Evolutionary conservation across 2,113 vertebrate genomes (phyloP).

Genomic region (Uria lomvia): DNA sequence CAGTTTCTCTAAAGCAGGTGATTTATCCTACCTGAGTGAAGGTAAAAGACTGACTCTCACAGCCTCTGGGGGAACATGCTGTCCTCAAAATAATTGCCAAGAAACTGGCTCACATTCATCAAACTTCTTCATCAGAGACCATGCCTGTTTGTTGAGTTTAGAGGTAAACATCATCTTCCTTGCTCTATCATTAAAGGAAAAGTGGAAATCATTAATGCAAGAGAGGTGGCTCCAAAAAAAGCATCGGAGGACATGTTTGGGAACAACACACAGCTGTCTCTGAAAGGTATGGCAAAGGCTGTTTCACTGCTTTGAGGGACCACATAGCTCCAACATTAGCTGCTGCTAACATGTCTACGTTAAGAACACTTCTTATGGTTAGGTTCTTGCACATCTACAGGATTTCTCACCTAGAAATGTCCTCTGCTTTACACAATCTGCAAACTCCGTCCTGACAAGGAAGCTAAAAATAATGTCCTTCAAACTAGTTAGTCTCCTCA

Average conservation of each 20-base stretch:
- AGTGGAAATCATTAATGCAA: slow-evolving; percentile 88
- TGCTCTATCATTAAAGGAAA: slow-evolving; percentile 73
- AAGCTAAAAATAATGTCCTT: background rate
- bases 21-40: background rate
- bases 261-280: slow-evolving; percentile 75
- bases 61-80: background rate
- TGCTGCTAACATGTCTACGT: background rate
- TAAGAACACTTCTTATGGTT: background rate
- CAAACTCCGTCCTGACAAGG: background rate
- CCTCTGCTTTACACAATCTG: background rate
- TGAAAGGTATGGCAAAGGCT: slow-evolving; percentile 74
- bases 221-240: slow-evolving; percentile 82
- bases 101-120: background rate
- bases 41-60: background rate
- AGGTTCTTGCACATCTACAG: background rate
- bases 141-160: background rate
- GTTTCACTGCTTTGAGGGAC: background rate
- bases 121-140: background rate
- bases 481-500: background rate
- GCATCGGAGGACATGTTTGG: slow-evolving; percentile 83
- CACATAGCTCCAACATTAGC: background rate
- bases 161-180: background rate
- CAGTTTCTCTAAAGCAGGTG: background rate
- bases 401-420: background rate
- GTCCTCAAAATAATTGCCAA: background rate